These are phyloP conservation scores for Drosophila lutescens DNA, from an alignment of 2,888 invertebrate genomes.

Conservation along the genomic window DNA sequence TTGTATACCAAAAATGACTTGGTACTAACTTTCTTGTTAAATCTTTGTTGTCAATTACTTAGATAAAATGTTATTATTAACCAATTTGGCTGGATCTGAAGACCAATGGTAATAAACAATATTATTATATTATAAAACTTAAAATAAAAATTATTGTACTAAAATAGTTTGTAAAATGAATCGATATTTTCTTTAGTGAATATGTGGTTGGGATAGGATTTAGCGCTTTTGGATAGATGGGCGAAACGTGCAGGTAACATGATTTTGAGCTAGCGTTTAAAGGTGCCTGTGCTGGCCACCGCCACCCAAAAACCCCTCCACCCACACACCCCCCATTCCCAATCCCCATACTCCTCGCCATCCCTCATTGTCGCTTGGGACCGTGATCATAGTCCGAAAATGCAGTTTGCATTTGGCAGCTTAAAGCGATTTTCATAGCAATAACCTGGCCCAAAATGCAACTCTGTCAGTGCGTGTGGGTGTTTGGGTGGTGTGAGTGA, in stretches of 20 bases:
- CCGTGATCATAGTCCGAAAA: conserved; percentile 48
- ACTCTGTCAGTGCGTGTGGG: conserved; percentile 40
- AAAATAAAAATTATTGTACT: too few relatives aligned
- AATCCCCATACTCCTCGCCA: background rate
- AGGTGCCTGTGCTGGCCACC: conserved; percentile 45
- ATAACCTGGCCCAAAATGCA: conserved; percentile 67
- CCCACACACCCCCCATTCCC: background rate
- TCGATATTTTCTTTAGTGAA: conserved; percentile 5
- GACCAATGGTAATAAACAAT: too few relatives aligned
- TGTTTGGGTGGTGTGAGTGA: conserved; percentile 7
- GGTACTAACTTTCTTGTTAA: too few relatives aligned
- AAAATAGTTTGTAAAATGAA: background rate
- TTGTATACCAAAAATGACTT: too few relatives aligned
- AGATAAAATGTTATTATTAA: too few relatives aligned
- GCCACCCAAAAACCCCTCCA: background rate
- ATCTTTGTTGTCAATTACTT: too few relatives aligned
- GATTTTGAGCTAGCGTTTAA: conserved; percentile 61
- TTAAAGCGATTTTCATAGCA: conserved; percentile 79
- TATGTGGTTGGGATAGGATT: conserved; percentile 12
- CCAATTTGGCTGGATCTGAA: too few relatives aligned
- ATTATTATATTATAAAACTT: too few relatives aligned
- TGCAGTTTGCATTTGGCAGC: conserved; percentile 73
- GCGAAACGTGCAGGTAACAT: conserved; percentile 75
- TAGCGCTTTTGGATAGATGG: conserved; percentile 60
- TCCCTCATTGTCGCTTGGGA: conserved; percentile 11